These are phyloP conservation scores for Serripes groenlandicus DNA, from an alignment of 2,888 invertebrate genomes.

Conservation along the genomic window DNA sequence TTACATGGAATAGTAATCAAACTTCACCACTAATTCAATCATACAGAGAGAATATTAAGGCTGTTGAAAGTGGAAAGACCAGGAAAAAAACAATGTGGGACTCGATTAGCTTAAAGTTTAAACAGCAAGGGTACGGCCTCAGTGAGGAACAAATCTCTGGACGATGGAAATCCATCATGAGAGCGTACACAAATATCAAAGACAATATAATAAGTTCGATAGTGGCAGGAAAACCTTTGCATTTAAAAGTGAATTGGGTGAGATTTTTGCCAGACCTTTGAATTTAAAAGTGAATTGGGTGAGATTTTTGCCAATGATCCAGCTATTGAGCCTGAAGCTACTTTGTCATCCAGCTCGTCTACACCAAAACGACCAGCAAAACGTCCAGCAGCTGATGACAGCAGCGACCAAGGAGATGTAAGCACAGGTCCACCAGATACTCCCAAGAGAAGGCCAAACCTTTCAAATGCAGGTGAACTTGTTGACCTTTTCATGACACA, in stretches of 20 bases:
- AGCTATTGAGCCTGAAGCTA: conserved; percentile 6
- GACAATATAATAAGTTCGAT: conserved; percentile 26
- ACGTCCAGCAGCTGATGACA: background rate
- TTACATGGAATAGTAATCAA: conserved; percentile 14
- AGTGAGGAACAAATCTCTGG: conserved; percentile 26
- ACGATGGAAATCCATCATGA: conserved; percentile 31
- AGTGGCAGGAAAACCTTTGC: conserved; percentile 25
- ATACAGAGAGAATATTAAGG: conserved; percentile 12
- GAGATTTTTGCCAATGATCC: conserved; percentile 22
- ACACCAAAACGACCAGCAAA: background rate
- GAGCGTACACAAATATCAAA: conserved; percentile 26
- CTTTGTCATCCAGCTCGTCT: conserved; percentile 17
- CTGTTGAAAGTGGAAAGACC: conserved; percentile 25
- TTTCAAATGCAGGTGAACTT: no score
- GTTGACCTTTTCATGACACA: no score
- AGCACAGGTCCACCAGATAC: background rate
- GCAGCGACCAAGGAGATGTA: background rate
- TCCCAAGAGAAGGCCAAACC: conserved; percentile 1
- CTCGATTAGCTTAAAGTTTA: conserved; percentile 13
- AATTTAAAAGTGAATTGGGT: conserved; percentile 13
- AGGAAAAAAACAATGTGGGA: conserved; percentile 39
- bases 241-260: conserved; percentile 12
- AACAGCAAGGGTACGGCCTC: conserved; percentile 19
- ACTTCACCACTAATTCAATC: conserved; percentile 21
- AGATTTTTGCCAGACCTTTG: conserved; percentile 19